phyloP scores from a whole-genome alignment of 2,888 invertebrate species.

The Sinodicranocentrus sp. region DNA sequence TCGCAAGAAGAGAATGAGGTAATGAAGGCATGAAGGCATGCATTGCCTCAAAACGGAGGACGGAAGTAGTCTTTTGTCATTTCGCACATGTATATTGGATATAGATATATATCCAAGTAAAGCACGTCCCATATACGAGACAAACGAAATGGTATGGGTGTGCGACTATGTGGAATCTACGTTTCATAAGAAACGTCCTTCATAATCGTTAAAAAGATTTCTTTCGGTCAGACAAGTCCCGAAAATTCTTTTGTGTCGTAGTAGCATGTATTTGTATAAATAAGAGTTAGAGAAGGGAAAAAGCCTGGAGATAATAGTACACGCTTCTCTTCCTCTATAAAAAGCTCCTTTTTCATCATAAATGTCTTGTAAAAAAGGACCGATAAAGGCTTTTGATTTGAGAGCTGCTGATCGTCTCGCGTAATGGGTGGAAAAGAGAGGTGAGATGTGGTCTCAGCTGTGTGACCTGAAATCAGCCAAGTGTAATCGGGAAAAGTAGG shows the following conservation, averaged over 20 bases:
- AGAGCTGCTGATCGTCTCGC: slow-evolving; percentile 16
- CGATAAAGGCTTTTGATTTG: slow-evolving; percentile 34
- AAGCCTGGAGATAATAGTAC: background rate
- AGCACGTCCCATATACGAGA: no score
- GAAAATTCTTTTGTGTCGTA: background rate
- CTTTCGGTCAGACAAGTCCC: background rate
- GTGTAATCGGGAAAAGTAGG: slow-evolving; percentile 21
- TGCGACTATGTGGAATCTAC: background rate
- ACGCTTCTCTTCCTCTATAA: background rate
- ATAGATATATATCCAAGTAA: no score
- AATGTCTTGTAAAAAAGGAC: slow-evolving; percentile 17
- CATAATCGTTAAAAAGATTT: slow-evolving; percentile 45
- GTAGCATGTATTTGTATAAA: background rate
- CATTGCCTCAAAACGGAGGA: background rate
- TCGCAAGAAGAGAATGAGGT: slow-evolving; percentile 13
- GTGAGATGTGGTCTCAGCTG: slow-evolving; percentile 57
- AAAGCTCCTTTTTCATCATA: slow-evolving; percentile 22
- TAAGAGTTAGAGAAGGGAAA: background rate
- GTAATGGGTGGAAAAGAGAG: slow-evolving; percentile 39
- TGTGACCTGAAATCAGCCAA: slow-evolving; percentile 52
- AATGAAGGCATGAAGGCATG: slow-evolving; percentile 17
- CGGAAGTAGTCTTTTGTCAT: slow-evolving; percentile 23
- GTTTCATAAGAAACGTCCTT: background rate
- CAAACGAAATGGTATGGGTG: background rate
- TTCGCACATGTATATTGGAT: background rate